Conservation (phyloP, 2,797 vertebrate genomes). For the Lagodon rhomboides region DNA sequence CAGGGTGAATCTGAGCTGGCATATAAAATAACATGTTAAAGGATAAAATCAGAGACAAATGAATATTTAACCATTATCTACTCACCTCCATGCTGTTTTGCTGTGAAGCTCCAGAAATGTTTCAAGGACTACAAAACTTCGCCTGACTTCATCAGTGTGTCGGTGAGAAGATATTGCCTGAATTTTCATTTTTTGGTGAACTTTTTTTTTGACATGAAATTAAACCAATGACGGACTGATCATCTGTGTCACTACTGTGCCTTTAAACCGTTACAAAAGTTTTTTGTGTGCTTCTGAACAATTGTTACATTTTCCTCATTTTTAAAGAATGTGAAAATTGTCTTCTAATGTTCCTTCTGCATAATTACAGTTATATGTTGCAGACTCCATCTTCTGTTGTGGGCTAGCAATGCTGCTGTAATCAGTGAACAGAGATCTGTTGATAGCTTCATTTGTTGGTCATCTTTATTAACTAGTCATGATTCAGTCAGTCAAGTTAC, state of each 20-base stretch:
- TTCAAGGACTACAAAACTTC: too few relatives aligned
- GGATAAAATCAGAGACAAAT: too few relatives aligned
- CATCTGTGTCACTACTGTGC: neutral
- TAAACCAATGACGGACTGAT: neutral
- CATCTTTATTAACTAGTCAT: neutral
- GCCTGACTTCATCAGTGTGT: too few relatives aligned
- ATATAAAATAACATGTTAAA: neutral
- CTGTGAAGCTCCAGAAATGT: too few relatives aligned
- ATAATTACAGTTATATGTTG: neutral
- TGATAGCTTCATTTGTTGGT: conserved; percentile 6
- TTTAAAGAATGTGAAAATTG: too few relatives aligned
- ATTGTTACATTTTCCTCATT: neutral
- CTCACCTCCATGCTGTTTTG: too few relatives aligned
- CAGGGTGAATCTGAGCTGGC: neutral
- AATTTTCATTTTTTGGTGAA: too few relatives aligned
- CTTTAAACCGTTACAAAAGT: neutral
- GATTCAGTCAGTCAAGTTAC: neutral
- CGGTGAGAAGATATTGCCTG: too few relatives aligned
- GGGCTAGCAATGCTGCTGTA: neutral
- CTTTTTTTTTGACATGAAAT: neutral
- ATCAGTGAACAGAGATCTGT: neutral
- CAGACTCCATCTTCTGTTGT: neutral
- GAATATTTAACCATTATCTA: too few relatives aligned
- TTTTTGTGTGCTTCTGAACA: neutral
- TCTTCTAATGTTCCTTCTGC: neutral